Percentiles rank a stretch among this genome's conserved stretches.
phyloP scores from a whole-genome alignment of 2,888 invertebrate genomes.

The Diaperis boleti region DNA sequence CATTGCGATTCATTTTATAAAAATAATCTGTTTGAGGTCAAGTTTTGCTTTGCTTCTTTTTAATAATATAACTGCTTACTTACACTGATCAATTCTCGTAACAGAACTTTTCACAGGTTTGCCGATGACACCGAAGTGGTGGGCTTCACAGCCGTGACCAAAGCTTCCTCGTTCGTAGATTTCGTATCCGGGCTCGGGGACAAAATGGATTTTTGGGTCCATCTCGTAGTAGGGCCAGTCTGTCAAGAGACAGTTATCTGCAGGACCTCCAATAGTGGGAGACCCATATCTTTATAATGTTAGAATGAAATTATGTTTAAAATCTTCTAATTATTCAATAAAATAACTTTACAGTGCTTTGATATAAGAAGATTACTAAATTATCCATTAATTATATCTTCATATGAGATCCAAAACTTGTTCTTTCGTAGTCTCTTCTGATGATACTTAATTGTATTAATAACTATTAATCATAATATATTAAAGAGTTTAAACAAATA shows the following conservation, averaged over 20 bases:
- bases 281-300: conserved; percentile 73
- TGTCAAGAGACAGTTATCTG: conserved; percentile 83
- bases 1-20: too few species aligned
- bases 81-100: conserved; percentile 59
- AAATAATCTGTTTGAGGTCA: too few species aligned
- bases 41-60: too few species aligned
- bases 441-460: too few species aligned
- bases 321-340: too few species aligned
- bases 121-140: conserved; percentile 65
- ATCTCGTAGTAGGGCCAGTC: conserved; percentile 79
- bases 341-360: too few species aligned
- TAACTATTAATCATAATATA: too few species aligned
- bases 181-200: conserved; percentile 77
- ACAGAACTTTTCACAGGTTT: conserved; percentile 53
- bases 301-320: conserved; percentile 3
- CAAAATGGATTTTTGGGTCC: conserved; percentile 70
- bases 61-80: conserved; percentile 22
- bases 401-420: too few species aligned
- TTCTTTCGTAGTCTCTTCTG: too few species aligned
- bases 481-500: too few species aligned
- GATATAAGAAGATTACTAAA: too few species aligned
- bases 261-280: conserved; percentile 73
- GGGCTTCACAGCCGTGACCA: conserved; percentile 84
- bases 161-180: conserved; percentile 85
- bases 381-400: too few species aligned